Evolutionary conservation across 2,888 invertebrate species (phyloP).

Genomic region (Cosmopolites sordidus): DNA sequence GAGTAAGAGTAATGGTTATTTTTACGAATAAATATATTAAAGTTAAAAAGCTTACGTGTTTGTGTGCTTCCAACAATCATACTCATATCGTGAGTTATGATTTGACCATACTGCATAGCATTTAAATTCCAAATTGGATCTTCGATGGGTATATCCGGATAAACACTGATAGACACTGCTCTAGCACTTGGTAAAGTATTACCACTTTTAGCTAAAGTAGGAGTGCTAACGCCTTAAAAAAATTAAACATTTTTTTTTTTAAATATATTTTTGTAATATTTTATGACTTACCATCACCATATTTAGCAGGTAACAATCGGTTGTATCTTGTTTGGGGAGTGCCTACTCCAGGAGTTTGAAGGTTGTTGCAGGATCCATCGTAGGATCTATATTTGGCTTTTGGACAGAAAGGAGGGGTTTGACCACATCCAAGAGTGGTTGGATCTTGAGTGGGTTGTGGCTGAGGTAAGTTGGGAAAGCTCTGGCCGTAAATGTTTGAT

Average conservation of each 20-base stretch:
- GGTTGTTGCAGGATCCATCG: constrained; percentile 95
- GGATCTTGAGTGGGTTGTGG: constrained; percentile 22
- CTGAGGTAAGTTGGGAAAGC: constrained; percentile 10
- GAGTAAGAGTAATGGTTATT: constrained; percentile 2
- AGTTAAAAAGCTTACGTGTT: constrained; percentile 60
- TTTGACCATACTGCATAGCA: constrained; percentile 77
- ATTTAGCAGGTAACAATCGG: constrained; percentile 60
- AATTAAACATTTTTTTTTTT: too few relatives aligned
- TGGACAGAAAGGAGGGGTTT: constrained; percentile 32
- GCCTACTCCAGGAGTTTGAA: constrained; percentile 77
- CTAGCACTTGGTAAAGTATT: constrained; percentile 65
- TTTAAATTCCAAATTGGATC: constrained; percentile 72
- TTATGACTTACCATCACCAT: constrained; percentile 61
- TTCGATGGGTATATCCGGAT: constrained; percentile 65
- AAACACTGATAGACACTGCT: constrained; percentile 64
- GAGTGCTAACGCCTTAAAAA: constrained; percentile 58
- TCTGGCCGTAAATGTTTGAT: background rate
- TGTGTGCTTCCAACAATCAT: constrained; percentile 68
- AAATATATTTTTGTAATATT: background rate
- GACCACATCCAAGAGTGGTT: constrained; percentile 30
- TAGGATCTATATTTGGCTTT: constrained; percentile 67
- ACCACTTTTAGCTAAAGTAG: constrained; percentile 58
- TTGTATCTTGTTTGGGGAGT: constrained; percentile 68
- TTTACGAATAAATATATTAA: background rate
- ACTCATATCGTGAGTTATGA: constrained; percentile 76